phyloP scores from a whole-genome alignment of 2,113 vertebrate species.

The Megaptera novaeangliae region DNA sequence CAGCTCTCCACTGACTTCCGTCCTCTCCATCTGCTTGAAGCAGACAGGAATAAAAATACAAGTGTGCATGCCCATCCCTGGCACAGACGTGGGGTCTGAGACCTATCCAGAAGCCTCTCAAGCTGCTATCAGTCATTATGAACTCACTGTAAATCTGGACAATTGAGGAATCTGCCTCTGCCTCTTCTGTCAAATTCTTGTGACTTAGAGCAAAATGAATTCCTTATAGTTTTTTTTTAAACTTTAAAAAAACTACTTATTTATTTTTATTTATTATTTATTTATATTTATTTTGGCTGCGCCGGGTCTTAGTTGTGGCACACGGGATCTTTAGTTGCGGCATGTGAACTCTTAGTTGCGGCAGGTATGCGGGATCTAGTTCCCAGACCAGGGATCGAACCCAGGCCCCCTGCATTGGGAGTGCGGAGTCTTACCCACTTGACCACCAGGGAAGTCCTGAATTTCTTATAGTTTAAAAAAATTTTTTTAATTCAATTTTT shows the following conservation, averaged over 20 bases:
- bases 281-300: too few species aligned
- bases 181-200: neutral
- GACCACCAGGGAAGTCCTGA: neutral
- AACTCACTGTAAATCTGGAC: neutral
- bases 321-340: too few species aligned
- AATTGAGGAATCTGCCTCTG: neutral
- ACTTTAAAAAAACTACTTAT: neutral
- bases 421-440: too few species aligned
- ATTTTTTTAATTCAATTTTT: too few species aligned
- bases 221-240: neutral
- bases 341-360: too few species aligned
- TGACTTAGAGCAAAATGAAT: neutral
- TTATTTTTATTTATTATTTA: too few species aligned
- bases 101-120: neutral
- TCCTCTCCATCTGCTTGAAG: neutral
- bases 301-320: too few species aligned
- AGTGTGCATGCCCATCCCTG: neutral
- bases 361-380: too few species aligned
- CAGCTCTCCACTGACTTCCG: neutral
- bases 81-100: neutral
- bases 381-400: too few species aligned
- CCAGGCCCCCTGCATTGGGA: too few species aligned
- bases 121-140: too few species aligned
- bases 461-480: neutral
- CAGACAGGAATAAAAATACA: neutral